Evolutionary conservation across 2,113 vertebrate species (phyloP).

Genomic region (Trogon melanurus): DNA sequence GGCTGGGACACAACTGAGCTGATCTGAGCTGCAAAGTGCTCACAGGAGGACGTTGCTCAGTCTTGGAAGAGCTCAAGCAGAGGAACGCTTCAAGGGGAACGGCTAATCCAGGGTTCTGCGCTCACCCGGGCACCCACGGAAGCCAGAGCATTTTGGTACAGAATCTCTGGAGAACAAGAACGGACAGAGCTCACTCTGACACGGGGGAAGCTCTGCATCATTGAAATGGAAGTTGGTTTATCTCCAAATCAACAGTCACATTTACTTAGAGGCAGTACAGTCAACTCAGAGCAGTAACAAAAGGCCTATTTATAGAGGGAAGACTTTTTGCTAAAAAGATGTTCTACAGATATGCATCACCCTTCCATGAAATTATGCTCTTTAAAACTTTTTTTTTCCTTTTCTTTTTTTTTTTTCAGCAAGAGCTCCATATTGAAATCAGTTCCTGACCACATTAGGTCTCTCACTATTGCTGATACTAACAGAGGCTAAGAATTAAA

Average conservation of each 20-base stretch:
- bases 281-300: not conserved
- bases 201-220: not conserved
- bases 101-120: not conserved
- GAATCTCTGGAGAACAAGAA: slow-evolving; percentile 54
- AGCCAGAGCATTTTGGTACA: slow-evolving; percentile 60
- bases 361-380: not conserved
- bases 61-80: not conserved
- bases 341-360: not conserved
- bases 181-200: slow-evolving; percentile 10
- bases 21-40: not conserved
- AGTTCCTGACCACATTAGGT: not conserved
- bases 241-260: not conserved
- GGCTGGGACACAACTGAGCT: not conserved
- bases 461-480: not conserved
- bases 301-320: not conserved
- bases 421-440: not conserved
- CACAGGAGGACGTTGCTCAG: not conserved
- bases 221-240: not conserved
- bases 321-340: not conserved
- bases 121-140: slow-evolving; percentile 57
- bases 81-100: not conserved
- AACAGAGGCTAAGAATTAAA: not conserved
- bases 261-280: not conserved
- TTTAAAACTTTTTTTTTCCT: not conserved
- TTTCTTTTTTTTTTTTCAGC: not conserved